Evolutionary conservation across 2,888 invertebrate genomes (phyloP).

Genomic region (Nemoura dubitans): DNA sequence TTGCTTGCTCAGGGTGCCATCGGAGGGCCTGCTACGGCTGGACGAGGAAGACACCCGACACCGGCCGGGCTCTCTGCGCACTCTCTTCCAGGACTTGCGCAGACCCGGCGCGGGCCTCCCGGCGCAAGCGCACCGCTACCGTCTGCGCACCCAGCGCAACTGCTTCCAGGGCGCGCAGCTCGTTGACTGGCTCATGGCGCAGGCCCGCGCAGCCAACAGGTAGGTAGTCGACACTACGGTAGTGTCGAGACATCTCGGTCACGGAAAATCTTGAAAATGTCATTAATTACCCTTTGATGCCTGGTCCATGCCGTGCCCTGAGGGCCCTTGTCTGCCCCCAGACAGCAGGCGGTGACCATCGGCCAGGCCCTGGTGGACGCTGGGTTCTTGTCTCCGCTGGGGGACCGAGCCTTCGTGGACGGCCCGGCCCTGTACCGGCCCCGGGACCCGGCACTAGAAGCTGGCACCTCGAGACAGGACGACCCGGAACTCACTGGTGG

Average conservation of each 20-base stretch:
- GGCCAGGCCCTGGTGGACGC: constrained; percentile 82
- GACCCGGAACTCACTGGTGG: no score
- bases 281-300: no score
- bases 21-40: constrained; percentile 12
- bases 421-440: constrained; percentile 71
- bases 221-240: background rate
- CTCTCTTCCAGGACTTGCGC: constrained; percentile 70
- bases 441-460: constrained; percentile 47
- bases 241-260: no score
- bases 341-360: constrained; percentile 78
- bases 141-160: constrained; percentile 76
- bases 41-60: constrained; percentile 65
- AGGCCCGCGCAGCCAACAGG: constrained; percentile 80
- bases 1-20: background rate
- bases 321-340: constrained; percentile 56
- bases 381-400: constrained; percentile 75
- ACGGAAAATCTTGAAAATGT: no score
- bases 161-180: constrained; percentile 83
- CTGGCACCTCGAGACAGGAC: no score
- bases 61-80: constrained; percentile 68
- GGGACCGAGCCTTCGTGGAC: constrained; percentile 68
- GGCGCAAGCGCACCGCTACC: constrained; percentile 72
- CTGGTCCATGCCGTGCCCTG: no score
- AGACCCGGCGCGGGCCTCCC: constrained; percentile 66
- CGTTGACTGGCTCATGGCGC: constrained; percentile 83